Conservation (phyloP, 2,113 vertebrate species). For the Uria lomvia region DNA sequence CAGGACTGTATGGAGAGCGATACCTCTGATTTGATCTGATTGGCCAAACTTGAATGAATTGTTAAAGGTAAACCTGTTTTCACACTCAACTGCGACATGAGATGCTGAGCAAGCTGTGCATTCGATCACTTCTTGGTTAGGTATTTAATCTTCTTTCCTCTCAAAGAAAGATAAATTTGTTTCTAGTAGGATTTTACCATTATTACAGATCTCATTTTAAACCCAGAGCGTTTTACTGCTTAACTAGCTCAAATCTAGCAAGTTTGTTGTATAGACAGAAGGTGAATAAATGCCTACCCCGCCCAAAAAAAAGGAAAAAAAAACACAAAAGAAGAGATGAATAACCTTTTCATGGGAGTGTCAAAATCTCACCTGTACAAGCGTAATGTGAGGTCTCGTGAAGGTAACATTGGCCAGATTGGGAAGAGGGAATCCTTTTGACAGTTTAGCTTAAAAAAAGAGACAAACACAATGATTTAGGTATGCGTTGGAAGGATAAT, state of each 20-base stretch:
- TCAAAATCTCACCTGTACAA: slow-evolving; percentile 65
- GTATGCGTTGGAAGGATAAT: neutral
- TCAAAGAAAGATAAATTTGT: neutral
- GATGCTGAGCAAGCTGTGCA: neutral
- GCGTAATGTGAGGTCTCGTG: slow-evolving; percentile 58
- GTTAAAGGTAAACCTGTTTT: neutral
- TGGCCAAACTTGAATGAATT: neutral
- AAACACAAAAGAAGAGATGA: neutral
- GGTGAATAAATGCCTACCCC: neutral
- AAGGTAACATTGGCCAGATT: slow-evolving; percentile 57
- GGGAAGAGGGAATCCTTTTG: slow-evolving; percentile 73
- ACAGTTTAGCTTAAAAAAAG: slow-evolving; percentile 62
- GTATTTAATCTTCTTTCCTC: neutral
- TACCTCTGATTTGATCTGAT: neutral
- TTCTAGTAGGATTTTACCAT: neutral
- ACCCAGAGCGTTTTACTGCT: neutral
- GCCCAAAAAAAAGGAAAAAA: neutral
- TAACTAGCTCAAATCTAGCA: neutral
- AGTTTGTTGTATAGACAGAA: neutral
- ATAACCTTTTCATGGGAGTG: neutral
- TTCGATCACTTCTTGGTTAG: neutral
- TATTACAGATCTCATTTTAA: neutral
- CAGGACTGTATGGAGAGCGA: neutral
- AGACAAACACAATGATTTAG: neutral
- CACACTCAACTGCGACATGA: neutral